Base-by-base conservation (phyloP, 2,797 vertebrate genomes). In the Carduelis carduelis region DNA sequence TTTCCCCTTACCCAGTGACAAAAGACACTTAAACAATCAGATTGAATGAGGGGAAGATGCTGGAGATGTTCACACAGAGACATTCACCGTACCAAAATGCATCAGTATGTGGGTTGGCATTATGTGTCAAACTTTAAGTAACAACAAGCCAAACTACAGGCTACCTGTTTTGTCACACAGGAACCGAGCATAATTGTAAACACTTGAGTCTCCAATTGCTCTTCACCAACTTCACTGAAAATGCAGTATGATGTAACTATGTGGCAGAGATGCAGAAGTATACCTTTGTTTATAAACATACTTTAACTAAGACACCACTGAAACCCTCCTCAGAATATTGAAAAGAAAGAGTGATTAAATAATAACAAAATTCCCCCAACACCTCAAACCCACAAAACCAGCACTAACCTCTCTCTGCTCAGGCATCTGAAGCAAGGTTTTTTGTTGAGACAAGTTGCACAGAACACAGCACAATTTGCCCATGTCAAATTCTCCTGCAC, bases 1-100 rank as follows among this genome's bases (percentile, higher is more conserved):
- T 39, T 47, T 37, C 56, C 32, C 35, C 10, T 49, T 5, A 39
- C 34, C 27, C 15, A 46, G 16, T 0, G 0, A 50, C 0, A 5
- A 28, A 76, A 85, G 56, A 55, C 35, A 18, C 13, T 4, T 69
- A n/a, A 74, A 26, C 56, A 20, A n/a, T 23, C 14, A 6, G 12
- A 35, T 0, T 9, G 19, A 72, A 43, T 3, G 35, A 84, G 16
- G 24, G 23, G 21, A 69, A 76, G 55, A 57, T 0, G 2, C 47
- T 6, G 21, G 32, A 87, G 52, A 39, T 1, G 5, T 16, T 63
- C 19, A 23, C 4, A 3, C 1, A 1, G 57, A 70, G 12, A 60
- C 9, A 78, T 20, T 50, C 47, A 13, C 11, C 5, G 0, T 24
- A 85, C 30, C 50, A 23, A 27, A 11, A 56, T 0, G 32, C 68